Evolutionary conservation across 2,797 vertebrate species (phyloP).

Genomic region (Parauchenoglanis ngamensis): DNA sequence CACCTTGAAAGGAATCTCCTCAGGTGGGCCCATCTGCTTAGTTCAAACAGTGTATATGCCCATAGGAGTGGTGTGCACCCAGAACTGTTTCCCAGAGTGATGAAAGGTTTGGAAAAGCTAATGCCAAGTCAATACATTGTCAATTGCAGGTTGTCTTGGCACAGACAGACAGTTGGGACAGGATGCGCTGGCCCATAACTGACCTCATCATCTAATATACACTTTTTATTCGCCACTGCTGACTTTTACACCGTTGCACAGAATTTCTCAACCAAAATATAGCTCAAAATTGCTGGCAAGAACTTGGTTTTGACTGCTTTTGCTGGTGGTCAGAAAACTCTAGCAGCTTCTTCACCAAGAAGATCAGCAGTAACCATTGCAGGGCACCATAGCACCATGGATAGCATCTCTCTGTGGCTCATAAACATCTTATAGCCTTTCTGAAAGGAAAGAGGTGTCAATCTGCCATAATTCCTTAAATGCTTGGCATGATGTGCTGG

Average conservation of each 20-base stretch:
- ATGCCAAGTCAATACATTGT: background rate
- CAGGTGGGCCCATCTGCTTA: constrained; percentile 10
- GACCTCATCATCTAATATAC: background rate
- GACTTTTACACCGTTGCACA: background rate
- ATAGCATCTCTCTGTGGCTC: no score
- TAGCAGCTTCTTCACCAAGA: background rate
- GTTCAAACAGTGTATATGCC: background rate
- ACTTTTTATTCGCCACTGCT: background rate
- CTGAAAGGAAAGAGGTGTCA: background rate
- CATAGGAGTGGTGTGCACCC: background rate
- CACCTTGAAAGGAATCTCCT: background rate
- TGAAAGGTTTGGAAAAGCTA: background rate
- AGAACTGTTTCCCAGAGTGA: background rate
- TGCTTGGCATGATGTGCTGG: background rate
- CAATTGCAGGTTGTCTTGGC: background rate
- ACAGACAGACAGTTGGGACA: background rate
- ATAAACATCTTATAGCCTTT: background rate
- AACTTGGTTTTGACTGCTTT: background rate
- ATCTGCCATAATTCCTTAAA: background rate
- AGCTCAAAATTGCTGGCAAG: background rate
- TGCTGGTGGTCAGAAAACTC: background rate
- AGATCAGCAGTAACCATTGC: background rate
- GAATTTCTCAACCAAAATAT: background rate
- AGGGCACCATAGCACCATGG: background rate
- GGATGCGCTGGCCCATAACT: background rate